phyloP scores from a whole-genome alignment of 2,797 vertebrate species.

The Falco concolor region DNA sequence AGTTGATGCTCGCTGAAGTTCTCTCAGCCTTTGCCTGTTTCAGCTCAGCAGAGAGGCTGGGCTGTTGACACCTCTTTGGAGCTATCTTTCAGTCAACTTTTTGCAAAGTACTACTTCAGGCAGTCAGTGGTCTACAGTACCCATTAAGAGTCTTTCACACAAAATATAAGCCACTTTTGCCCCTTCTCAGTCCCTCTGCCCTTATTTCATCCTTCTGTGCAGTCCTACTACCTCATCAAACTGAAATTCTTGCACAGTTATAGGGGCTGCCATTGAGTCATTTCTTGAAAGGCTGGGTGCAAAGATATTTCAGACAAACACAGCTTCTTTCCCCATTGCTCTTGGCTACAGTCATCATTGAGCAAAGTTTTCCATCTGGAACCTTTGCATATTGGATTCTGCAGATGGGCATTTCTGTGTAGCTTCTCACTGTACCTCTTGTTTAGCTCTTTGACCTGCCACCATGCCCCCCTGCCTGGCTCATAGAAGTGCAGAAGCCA shows the following conservation, averaged over 20 bases:
- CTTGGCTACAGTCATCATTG: background rate
- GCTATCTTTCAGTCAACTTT: background rate
- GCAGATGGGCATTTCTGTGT: background rate
- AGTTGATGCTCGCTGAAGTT: background rate
- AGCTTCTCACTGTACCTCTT: background rate
- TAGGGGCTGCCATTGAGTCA: background rate
- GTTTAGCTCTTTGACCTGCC: background rate
- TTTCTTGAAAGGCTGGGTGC: background rate
- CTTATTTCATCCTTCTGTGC: background rate
- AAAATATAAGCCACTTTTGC: background rate
- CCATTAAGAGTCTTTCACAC: background rate
- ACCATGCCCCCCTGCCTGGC: background rate
- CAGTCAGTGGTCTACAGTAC: background rate
- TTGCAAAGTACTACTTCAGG: background rate
- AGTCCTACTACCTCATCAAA: background rate
- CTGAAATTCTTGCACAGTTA: background rate
- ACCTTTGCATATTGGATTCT: background rate
- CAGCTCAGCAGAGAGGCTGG: background rate
- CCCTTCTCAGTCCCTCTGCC: background rate
- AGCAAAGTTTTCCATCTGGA: background rate
- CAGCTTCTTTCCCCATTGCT: background rate
- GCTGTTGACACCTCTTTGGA: background rate
- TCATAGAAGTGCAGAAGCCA: background rate
- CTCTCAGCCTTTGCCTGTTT: background rate
- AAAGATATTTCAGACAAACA: background rate